A percentile compares a stretch with the other conserved stretches of the same genome.
Conservation (phyloP, 2,888 invertebrate genomes). For the Cryptus viduatorius region DNA sequence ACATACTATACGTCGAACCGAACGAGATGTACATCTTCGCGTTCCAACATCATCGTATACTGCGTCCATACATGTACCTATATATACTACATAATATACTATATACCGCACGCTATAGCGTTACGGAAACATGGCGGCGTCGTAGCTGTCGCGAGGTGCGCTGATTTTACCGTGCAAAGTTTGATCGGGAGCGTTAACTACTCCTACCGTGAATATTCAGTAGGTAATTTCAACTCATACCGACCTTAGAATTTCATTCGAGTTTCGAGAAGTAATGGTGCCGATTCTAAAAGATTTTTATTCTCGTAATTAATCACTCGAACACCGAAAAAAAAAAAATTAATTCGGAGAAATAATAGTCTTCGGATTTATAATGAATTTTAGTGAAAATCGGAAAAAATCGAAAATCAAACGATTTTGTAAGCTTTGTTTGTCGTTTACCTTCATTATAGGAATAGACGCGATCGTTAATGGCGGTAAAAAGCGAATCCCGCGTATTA, state of each 20-base stretch:
- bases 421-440: too few relatives aligned
- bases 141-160: constrained; percentile 37
- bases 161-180: constrained; percentile 58
- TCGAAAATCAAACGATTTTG: too few relatives aligned
- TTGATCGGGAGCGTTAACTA: constrained; percentile 52
- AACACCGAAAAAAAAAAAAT: too few relatives aligned
- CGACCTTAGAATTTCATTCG: constrained; percentile 22
- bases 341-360: too few relatives aligned
- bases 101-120: constrained; percentile 9
- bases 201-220: constrained; percentile 52
- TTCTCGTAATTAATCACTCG: background rate
- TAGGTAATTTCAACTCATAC: constrained; percentile 40
- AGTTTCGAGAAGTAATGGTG: background rate
- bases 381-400: too few relatives aligned
- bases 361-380: background rate
- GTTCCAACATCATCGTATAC: constrained; percentile 57
- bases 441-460: too few relatives aligned
- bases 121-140: constrained; percentile 36
- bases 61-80: constrained; percentile 8
- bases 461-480: too few relatives aligned
- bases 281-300: background rate
- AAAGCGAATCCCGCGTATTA: background rate
- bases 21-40: constrained; percentile 41
- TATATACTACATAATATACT: constrained; percentile 31
- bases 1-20: constrained; percentile 57